Percentiles rank a stretch among this genome's conserved stretches.
Evolutionary conservation across 2,888 invertebrate species (phyloP).

Genomic region (Napeogenes inachia): DNA sequence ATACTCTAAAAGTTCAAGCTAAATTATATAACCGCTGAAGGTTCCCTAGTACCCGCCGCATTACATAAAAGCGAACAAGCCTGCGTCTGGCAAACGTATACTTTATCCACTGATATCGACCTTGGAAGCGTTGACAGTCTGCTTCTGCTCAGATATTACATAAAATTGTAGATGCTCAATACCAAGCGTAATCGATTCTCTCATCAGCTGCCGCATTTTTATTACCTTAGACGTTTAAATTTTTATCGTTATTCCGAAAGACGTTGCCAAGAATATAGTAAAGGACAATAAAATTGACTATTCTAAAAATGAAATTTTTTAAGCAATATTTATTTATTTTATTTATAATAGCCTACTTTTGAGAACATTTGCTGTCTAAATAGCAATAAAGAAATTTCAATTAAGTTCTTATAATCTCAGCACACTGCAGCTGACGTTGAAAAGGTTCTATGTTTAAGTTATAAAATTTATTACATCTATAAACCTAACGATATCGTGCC

Average conservation of each 20-base stretch:
- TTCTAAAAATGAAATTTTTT: no score
- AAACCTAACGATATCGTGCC: constrained; percentile 32
- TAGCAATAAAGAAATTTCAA: background rate
- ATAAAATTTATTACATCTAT: constrained; percentile 46
- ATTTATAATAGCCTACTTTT: background rate
- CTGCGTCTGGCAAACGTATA: constrained; percentile 40
- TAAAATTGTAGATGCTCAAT: constrained; percentile 19
- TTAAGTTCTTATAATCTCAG: constrained; percentile 43
- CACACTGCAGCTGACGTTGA: constrained; percentile 42
- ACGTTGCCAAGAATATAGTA: background rate
- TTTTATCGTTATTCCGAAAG: constrained; percentile 4
- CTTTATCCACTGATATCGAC: constrained; percentile 29
- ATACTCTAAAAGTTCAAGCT: constrained; percentile 49
- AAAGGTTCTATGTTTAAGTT: constrained; percentile 61
- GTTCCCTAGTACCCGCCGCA: constrained; percentile 37
- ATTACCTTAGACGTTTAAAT: constrained; percentile 10
- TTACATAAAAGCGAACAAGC: constrained; percentile 49
- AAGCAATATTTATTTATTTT: constrained; percentile 2
- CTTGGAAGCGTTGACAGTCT: constrained; percentile 27
- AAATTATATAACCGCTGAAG: constrained; percentile 44
- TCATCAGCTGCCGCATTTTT: constrained; percentile 22
- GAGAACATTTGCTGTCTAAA: no score
- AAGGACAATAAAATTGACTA: background rate
- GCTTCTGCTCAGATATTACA: constrained; percentile 22
- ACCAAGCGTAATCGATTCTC: constrained; percentile 24